Evolutionary conservation across 2,113 vertebrate genomes (phyloP).

Genomic region (Meleagris gallopavo): DNA sequence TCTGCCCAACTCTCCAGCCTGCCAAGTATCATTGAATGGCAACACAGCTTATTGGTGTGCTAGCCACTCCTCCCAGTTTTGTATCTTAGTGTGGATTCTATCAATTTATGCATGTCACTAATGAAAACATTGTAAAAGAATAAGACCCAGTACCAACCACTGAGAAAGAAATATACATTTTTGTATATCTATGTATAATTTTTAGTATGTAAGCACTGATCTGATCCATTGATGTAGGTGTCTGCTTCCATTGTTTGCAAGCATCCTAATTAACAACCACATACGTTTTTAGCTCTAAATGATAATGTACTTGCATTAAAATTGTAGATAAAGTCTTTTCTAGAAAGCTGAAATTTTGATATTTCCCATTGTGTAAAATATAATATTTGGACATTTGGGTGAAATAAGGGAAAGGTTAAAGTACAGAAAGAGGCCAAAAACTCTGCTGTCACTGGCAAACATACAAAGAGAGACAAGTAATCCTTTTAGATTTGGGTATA

Average conservation of each 20-base stretch:
- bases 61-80: too few relatives aligned
- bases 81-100: too few relatives aligned
- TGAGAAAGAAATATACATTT: too few relatives aligned
- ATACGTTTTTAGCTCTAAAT: background rate
- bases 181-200: background rate
- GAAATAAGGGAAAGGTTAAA: background rate
- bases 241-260: background rate
- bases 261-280: background rate
- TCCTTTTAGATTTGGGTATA: background rate
- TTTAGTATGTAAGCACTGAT: background rate
- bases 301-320: background rate
- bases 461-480: background rate
- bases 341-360: background rate
- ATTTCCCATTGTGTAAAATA: background rate
- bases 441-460: background rate
- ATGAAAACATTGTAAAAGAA: too few relatives aligned
- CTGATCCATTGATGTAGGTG: background rate
- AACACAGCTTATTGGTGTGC: too few relatives aligned
- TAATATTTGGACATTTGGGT: background rate
- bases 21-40: too few relatives aligned
- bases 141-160: too few relatives aligned
- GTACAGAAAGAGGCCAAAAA: background rate
- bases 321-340: accelerated
- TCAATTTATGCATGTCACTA: too few relatives aligned
- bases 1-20: too few relatives aligned